Percentiles rank a stretch among this genome's conserved stretches.
phyloP scores from a whole-genome alignment of 2,888 invertebrate species.

The Latheticus oryzae region DNA sequence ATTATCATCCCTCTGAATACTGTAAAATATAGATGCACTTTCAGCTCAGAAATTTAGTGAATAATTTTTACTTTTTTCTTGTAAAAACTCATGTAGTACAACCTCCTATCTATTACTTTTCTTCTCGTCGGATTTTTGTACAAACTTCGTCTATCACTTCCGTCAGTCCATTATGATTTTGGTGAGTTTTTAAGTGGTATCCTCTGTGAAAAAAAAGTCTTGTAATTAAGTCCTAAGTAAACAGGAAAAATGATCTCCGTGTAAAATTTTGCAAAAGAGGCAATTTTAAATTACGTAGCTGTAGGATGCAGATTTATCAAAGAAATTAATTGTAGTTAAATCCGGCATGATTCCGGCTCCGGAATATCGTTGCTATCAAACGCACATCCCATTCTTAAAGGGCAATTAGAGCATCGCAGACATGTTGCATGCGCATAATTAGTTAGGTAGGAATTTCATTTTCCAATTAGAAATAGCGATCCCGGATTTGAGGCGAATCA shows the following conservation, averaged over 20 bases:
- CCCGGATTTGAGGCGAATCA: slow-evolving; percentile 15
- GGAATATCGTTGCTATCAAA: slow-evolving; percentile 40
- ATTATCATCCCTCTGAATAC: no score
- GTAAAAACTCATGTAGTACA: no score
- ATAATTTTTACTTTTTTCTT: no score
- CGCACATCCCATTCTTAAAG: slow-evolving; percentile 41
- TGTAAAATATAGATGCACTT: no score
- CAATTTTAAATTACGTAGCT: slow-evolving; percentile 39
- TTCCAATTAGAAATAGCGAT: slow-evolving; percentile 41
- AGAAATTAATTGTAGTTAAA: slow-evolving; percentile 49
- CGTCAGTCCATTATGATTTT: no score
- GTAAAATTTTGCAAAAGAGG: slow-evolving; percentile 10
- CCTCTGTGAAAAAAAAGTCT: slow-evolving; percentile 6
- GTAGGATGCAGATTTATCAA: slow-evolving; percentile 49
- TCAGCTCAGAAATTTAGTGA: no score
- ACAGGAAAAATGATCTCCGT: slow-evolving; percentile 21
- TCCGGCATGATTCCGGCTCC: slow-evolving; percentile 44
- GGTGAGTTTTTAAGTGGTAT: no score
- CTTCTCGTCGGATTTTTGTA: no score
- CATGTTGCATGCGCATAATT: slow-evolving; percentile 43
- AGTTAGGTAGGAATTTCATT: slow-evolving; percentile 40
- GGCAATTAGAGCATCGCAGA: slow-evolving; percentile 40
- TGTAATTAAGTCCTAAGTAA: slow-evolving; percentile 23
- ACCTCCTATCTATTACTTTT: no score
- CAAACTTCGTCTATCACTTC: no score